Base-by-base conservation (phyloP, 2,797 vertebrate species). In the Xiphophorus birchmanni region DNA sequence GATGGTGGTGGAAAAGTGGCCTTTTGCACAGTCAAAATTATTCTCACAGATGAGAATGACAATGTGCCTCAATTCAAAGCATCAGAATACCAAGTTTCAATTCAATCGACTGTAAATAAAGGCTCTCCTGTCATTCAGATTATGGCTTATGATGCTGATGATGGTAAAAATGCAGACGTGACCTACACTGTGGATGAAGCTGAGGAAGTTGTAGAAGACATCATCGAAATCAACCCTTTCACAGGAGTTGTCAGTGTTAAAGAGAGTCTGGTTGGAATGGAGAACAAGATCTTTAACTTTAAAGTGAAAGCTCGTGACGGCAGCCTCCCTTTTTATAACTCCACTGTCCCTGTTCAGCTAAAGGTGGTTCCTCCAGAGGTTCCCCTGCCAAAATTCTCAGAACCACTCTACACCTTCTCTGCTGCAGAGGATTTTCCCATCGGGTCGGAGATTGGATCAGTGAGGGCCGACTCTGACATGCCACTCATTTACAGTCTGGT, bases 41-140 rank as follows among this genome's bases (percentile, higher is more conserved):
- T 99, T 75, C 97, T 99, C 67, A 99, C 97, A 0, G 99, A 99
- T 2, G 97, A 99, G 90, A 99, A 99, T 42, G 99, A 99, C 91
- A 99, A 99, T 15, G 89, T 97, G 0, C 99, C 99, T 74, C 96
- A 96, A 75, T 99, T 99, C 87, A 97, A 97, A 94, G 97, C 97
- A 0, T 96, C 97, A 0, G 96, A 97, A 74, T 99, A 99, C 82
- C 97, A 96, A 0, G 93, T 99, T 37, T 98, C 97, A 11, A 96
- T 99, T 82, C 97, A 97, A 82, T 99, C 98, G 2, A 98, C 96
- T 0, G 94, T 98, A 17, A 98, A 97, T 72, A 99, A 97, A 92
- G 98, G 97, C 48, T 96, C 96, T 1, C 97, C 98, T 0, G 96
- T 99, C 82, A 98, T 99, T 84, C 97, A 98, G 75, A 96, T 99